A percentile compares a stretch with the other conserved stretches of the same genome.
phyloP scores from a whole-genome alignment of 1,140 invertebrate genomes.

The Pseudomyrmex dendroicus region DNA sequence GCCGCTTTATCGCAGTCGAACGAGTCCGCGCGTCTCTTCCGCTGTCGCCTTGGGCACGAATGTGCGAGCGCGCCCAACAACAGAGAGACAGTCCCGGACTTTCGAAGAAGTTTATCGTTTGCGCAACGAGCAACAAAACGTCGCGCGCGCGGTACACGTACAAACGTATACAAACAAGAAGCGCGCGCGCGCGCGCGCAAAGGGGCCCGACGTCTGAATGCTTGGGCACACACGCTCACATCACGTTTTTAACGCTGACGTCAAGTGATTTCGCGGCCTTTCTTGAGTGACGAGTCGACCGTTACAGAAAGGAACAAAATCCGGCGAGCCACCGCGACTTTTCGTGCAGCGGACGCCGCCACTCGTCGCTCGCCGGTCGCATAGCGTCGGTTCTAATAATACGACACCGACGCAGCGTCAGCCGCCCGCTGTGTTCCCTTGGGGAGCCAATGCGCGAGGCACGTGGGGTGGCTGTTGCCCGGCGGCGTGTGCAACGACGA shows the following conservation, averaged over 20 bases:
- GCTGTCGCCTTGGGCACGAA: neutral
- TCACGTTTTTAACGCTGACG: slow-evolving; percentile 70
- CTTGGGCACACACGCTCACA: slow-evolving; percentile 57
- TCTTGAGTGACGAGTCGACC: slow-evolving; percentile 20
- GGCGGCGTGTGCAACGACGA: slow-evolving; percentile 15
- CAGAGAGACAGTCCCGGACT: slow-evolving; percentile 7
- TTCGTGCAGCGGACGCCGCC: slow-evolving; percentile 63
- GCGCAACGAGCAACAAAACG: slow-evolving; percentile 47
- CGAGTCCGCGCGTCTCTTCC: neutral
- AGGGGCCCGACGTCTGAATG: slow-evolving; percentile 13
- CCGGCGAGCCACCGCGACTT: slow-evolving; percentile 28
- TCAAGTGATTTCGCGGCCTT: slow-evolving; percentile 63
- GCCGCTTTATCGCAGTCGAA: neutral
- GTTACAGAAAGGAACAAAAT: slow-evolving; percentile 41
- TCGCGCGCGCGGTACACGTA: slow-evolving; percentile 17
- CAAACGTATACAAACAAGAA: slow-evolving; percentile 5
- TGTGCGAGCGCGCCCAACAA: neutral
- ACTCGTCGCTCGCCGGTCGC: slow-evolving; percentile 65
- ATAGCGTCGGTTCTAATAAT: slow-evolving; percentile 71
- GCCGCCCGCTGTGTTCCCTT: slow-evolving; percentile 13
- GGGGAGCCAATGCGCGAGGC: neutral
- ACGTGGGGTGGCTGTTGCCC: slow-evolving; percentile 41
- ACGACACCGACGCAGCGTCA: slow-evolving; percentile 20
- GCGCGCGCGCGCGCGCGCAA: slow-evolving; percentile 10
- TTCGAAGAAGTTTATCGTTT: slow-evolving; percentile 52